Evolutionary conservation across 2,888 invertebrate genomes (phyloP).

Genomic region (Perithous albicinctus): DNA sequence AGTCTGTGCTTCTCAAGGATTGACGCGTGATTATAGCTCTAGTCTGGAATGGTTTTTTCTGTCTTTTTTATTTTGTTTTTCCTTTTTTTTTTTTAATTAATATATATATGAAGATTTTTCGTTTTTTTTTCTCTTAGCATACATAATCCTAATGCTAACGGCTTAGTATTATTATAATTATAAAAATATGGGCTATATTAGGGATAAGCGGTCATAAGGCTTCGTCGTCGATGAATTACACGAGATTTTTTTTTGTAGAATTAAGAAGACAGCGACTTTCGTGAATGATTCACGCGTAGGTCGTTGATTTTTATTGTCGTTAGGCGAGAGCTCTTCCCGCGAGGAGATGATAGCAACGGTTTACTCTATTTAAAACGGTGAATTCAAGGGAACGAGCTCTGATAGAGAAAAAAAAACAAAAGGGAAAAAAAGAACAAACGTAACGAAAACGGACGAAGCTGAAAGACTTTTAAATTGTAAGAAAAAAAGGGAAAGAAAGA

Average conservation of each 20-base stretch:
- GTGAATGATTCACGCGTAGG: constrained; percentile 30
- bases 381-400: constrained; percentile 22
- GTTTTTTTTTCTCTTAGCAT: constrained; percentile 60
- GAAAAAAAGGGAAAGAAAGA: constrained; percentile 10
- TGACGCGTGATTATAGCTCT: constrained; percentile 79
- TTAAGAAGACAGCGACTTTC: constrained; percentile 20
- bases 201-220: constrained; percentile 61
- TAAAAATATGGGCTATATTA: constrained; percentile 68
- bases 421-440: constrained; percentile 22
- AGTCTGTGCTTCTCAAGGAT: constrained; percentile 50
- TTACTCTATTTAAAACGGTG: constrained; percentile 23
- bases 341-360: constrained; percentile 46
- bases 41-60: constrained; percentile 74
- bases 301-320: constrained; percentile 35
- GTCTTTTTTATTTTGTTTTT: constrained; percentile 46
- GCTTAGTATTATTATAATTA: constrained; percentile 73
- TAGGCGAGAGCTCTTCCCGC: constrained; percentile 27
- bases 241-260: constrained; percentile 43
- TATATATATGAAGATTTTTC: constrained; percentile 50
- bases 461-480: constrained; percentile 52
- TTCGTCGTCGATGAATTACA: constrained; percentile 51
- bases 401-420: constrained; percentile 19
- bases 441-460: constrained; percentile 47
- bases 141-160: constrained; percentile 71
- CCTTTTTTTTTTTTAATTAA: constrained; percentile 43